Evolutionary conservation across 2,113 vertebrate species (phyloP).

Genomic region (Phaetusa simplex): DNA sequence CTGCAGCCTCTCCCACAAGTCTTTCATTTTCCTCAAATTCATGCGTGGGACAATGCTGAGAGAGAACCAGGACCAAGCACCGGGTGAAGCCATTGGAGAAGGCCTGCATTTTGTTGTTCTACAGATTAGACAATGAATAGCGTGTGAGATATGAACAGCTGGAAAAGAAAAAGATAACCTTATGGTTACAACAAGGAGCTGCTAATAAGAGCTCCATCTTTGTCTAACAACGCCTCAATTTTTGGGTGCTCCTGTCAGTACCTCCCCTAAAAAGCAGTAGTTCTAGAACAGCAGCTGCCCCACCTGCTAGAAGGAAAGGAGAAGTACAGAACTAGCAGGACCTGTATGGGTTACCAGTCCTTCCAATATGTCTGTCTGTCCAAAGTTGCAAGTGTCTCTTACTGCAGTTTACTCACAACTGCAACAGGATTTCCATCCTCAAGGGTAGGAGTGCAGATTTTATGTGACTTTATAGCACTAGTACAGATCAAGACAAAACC

Average conservation of each 20-base stretch:
- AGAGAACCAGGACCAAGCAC: not conserved
- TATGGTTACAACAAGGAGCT: not conserved
- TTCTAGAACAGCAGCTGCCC: not conserved
- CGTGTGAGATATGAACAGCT: accelerated
- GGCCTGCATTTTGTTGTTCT: not conserved
- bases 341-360: not conserved
- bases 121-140: not conserved
- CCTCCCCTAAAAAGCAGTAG: not conserved
- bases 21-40: not conserved
- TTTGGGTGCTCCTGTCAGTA: not conserved
- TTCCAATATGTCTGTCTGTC: not conserved
- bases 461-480: not conserved
- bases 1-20: accelerated
- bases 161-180: not conserved
- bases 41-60: not conserved
- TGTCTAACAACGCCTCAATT: not conserved
- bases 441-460: not conserved
- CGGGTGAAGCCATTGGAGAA: not conserved
- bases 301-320: not conserved
- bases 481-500: not conserved
- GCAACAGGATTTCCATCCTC: not conserved
- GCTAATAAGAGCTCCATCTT: not conserved
- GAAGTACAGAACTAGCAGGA: not conserved
- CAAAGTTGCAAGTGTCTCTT: not conserved
- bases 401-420: not conserved